phyloP scores from a whole-genome alignment of 2,113 vertebrate species.

The Micromys minutus region DNA sequence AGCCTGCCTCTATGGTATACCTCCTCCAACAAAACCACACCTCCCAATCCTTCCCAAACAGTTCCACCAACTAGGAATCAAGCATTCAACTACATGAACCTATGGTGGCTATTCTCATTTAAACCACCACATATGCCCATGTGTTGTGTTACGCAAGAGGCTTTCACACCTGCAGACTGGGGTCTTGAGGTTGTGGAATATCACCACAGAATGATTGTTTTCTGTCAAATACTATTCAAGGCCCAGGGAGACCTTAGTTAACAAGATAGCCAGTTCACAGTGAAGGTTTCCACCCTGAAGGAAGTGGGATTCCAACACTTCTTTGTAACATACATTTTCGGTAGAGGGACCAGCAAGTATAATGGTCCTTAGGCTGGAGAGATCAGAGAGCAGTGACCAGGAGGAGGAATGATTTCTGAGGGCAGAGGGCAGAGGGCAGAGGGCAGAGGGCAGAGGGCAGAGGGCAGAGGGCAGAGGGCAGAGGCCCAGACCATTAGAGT shows the following conservation, averaged over 20 bases:
- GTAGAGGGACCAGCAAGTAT: neutral
- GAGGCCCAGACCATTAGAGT: neutral
- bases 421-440: neutral
- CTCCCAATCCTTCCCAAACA: neutral
- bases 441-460: neutral
- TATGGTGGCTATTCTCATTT: neutral
- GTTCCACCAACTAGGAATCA: neutral
- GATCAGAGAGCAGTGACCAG: neutral
- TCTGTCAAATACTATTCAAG: neutral
- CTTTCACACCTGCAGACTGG: neutral
- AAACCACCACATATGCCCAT: neutral
- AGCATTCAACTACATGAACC: neutral
- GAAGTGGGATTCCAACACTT: neutral
- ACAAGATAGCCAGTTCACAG: neutral
- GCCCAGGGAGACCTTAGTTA: neutral
- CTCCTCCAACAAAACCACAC: neutral
- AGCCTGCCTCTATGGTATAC: neutral
- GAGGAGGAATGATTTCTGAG: neutral
- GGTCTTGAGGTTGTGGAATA: neutral
- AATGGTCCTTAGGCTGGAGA: neutral
- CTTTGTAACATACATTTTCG: neutral
- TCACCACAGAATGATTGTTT: neutral
- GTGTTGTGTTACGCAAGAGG: neutral
- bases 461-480: neutral
- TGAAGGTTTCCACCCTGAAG: neutral